Conservation (phyloP, 1,140 invertebrate species). For the Drosophila sturtevanti region DNA sequence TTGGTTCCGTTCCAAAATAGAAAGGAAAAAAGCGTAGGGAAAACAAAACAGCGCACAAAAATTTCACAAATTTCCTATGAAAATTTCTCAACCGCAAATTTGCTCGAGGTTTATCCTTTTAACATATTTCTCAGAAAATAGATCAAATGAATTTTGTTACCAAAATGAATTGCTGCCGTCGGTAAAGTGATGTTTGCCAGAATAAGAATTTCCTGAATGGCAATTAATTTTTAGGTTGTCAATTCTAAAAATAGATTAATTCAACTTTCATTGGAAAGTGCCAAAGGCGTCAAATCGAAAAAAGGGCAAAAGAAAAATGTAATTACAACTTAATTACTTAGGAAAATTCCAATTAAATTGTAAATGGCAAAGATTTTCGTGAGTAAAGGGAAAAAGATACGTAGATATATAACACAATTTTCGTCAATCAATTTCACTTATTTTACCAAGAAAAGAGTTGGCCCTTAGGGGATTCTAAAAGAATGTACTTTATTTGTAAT, state of each 20-base stretch:
- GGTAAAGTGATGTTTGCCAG: conserved; percentile 44
- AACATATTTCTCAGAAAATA: background rate
- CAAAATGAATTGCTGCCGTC: conserved; percentile 23
- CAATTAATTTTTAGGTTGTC: conserved; percentile 33
- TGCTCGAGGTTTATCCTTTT: conserved; percentile 1
- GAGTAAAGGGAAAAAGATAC: background rate
- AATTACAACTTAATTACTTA: background rate
- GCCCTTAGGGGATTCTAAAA: too few relatives aligned
- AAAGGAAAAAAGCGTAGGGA: conserved; percentile 21
- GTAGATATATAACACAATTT: too few relatives aligned
- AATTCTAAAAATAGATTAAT: conserved; percentile 37
- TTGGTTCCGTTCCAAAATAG: conserved; percentile 25
- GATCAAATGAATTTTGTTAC: background rate
- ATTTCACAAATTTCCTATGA: conserved; percentile 18
- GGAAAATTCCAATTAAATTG: background rate
- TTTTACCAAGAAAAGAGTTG: too few relatives aligned
- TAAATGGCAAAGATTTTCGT: background rate
- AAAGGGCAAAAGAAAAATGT: background rate
- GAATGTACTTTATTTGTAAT: too few relatives aligned
- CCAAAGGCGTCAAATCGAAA: background rate
- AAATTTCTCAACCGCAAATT: conserved; percentile 22
- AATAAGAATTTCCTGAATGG: conserved; percentile 35
- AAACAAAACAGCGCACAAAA: conserved; percentile 38
- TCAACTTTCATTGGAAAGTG: conserved; percentile 8
- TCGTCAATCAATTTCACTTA: too few relatives aligned